Evolutionary conservation across 2,888 invertebrate genomes (phyloP).

Genomic region (Lissonota sp.): DNA sequence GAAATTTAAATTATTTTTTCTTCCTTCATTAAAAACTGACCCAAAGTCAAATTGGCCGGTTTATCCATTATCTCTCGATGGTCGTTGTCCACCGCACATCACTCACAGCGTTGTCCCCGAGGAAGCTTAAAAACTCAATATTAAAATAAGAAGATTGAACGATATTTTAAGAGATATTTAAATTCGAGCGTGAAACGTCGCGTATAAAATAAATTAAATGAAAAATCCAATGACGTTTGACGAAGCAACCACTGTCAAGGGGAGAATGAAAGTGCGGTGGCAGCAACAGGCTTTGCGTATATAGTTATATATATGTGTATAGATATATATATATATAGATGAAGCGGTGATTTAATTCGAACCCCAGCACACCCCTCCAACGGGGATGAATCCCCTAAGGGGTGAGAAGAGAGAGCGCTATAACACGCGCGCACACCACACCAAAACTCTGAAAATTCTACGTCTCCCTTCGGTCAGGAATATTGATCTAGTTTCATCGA

Average conservation of each 20-base stretch:
- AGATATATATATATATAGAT: constrained; percentile 17
- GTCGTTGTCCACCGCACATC: constrained; percentile 77
- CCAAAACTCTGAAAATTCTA: constrained; percentile 59
- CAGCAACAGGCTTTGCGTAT: constrained; percentile 83
- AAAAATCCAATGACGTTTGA: constrained; percentile 50
- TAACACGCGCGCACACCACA: constrained; percentile 34
- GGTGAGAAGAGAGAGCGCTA: constrained; percentile 3
- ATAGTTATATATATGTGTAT: constrained; percentile 56
- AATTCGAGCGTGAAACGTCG: neutral
- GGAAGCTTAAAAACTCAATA: constrained; percentile 22
- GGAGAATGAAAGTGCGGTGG: constrained; percentile 72
- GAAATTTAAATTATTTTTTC: neutral
- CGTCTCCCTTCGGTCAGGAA: constrained; percentile 77
- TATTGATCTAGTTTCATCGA: constrained; percentile 80
- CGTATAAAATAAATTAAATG: neutral
- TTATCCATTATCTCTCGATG: constrained; percentile 81
- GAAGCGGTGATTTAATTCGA: constrained; percentile 73
- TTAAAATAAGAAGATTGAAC: neutral
- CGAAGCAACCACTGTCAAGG: constrained; percentile 65
- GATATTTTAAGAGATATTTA: neutral
- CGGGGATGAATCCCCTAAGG: constrained; percentile 47
- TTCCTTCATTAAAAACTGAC: constrained; percentile 71
- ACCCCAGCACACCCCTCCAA: constrained; percentile 70
- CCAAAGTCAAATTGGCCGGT: constrained; percentile 77
- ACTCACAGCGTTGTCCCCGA: constrained; percentile 71